Percentiles rank a stretch among this genome's conserved stretches.
Evolutionary conservation across 2,797 vertebrate genomes (phyloP).

Genomic region (Pipistrellus kuhlii): DNA sequence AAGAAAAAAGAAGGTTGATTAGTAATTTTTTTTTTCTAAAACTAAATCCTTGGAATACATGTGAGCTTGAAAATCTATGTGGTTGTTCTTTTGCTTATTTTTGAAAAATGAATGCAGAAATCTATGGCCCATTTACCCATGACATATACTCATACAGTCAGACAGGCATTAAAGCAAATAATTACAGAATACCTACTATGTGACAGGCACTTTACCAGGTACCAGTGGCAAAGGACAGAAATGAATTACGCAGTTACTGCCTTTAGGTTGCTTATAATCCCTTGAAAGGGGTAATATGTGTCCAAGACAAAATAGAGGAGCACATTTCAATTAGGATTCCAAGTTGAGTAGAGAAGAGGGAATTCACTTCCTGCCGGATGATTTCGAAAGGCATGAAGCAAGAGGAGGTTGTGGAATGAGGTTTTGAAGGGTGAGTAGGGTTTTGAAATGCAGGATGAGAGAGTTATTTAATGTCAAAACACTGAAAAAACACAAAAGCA

Average conservation of each 20-base stretch:
- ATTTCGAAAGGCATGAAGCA: background rate
- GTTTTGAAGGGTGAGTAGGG: background rate
- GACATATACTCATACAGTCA: conserved; percentile 1
- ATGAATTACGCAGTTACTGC: background rate
- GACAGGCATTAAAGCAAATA: conserved; percentile 10
- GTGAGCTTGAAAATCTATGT: conserved; percentile 67
- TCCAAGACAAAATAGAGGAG: background rate
- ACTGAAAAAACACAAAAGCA: background rate
- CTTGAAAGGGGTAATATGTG: conserved; percentile 4
- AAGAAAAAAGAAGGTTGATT: conserved; percentile 69
- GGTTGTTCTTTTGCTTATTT: conserved; percentile 45
- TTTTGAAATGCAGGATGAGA: background rate
- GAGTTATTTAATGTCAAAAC: background rate
- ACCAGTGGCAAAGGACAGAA: background rate
- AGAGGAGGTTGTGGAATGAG: background rate
- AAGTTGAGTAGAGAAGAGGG: background rate
- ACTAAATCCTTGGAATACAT: conserved; percentile 71
- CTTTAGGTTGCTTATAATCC: conserved; percentile 2
- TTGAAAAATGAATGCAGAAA: conserved; percentile 70
- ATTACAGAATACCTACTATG: background rate
- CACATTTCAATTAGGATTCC: conserved; percentile 2
- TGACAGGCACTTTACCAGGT: background rate
- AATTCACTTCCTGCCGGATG: background rate
- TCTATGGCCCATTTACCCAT: background rate
- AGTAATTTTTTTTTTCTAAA: conserved; percentile 50